Evolutionary conservation across 2,797 vertebrate species (phyloP), one percentile per base, ranked within the genome.

Genomic region (Mareca penelope): DNA sequence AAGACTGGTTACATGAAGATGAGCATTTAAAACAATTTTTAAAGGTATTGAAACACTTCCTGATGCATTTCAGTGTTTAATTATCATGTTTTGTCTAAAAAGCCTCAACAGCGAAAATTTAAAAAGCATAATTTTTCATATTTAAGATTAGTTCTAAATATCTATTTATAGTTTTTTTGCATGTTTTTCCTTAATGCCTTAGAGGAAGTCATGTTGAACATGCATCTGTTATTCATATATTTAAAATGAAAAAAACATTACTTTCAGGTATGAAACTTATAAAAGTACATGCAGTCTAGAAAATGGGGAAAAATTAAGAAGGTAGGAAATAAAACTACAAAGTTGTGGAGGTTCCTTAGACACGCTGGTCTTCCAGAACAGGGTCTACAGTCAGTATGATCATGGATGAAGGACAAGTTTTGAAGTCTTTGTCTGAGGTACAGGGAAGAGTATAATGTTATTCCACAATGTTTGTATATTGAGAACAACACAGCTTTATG

Each of bases 11-110:
- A 84, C 98, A 98, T 1, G 99, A 99, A 78, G 99, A 99, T 57
- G 99, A 99, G 55, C 98, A 99, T 69, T 98, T 99, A 91, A 99
- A 99, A 90, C 96, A 99, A 50, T 99, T 99, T 97, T 97, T 99
- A 95, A 99, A 99, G 99, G 99, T 99, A 98, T 64, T 50, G 19
- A 72, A 80, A n/a, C 2, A 15, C 24, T 80, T 91, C 42, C 35
- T 37, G 11, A 13, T 82, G 59, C 6, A 37, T 80, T 93, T 83
- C 40, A 72, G 14, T 56, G 17, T 71, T 39, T 48, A 55, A 53
- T 70, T 72, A 56, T 24, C 8, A 63, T 8, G 12, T 40, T 26
- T 2, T 59, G 12, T 85, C 69, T 85, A 26, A 80, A 84, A 95
- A 85, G 9, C 42, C 21, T 63, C 39, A 48, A n/a, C 31, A 89